phyloP scores from a whole-genome alignment of 2,888 invertebrate species.

The Pinctada fucata region DNA sequence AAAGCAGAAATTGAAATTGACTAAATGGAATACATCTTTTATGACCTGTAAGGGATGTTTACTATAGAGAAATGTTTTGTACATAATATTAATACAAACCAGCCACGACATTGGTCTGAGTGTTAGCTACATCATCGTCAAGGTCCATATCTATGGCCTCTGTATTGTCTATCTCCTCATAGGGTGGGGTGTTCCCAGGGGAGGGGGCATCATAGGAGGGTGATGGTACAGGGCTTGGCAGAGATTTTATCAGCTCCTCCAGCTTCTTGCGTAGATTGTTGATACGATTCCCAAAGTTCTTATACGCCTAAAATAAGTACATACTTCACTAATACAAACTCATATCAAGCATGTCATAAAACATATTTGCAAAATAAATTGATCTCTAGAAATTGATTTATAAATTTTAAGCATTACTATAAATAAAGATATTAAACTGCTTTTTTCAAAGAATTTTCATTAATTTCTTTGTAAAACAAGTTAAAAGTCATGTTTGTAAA shows the following conservation, averaged over 20 bases:
- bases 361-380: too few relatives aligned
- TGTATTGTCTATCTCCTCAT: constrained; percentile 61
- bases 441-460: too few relatives aligned
- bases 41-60: too few relatives aligned
- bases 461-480: too few relatives aligned
- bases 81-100: constrained; percentile 34
- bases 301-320: constrained; percentile 86
- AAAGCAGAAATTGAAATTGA: too few relatives aligned
- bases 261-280: constrained; percentile 90
- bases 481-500: too few relatives aligned
- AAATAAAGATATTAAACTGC: too few relatives aligned
- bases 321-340: not conserved
- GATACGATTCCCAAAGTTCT: constrained; percentile 93
- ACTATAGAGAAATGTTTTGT: not conserved
- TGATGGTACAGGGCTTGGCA: constrained; percentile 81
- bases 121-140: constrained; percentile 57
- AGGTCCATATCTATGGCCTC: constrained; percentile 74
- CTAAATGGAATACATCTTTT: too few relatives aligned
- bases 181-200: constrained; percentile 82
- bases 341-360: too few relatives aligned
- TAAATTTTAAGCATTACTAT: too few relatives aligned
- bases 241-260: constrained; percentile 86
- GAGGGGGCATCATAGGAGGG: constrained; percentile 86
- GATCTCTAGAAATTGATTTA: too few relatives aligned
- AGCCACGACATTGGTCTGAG: constrained; percentile 20